A percentile compares a stretch with the other conserved stretches of the same genome.
These are phyloP conservation scores for Apocrypta bakeri DNA, from an alignment of 1,140 invertebrate genomes.

Conservation along the genomic window DNA sequence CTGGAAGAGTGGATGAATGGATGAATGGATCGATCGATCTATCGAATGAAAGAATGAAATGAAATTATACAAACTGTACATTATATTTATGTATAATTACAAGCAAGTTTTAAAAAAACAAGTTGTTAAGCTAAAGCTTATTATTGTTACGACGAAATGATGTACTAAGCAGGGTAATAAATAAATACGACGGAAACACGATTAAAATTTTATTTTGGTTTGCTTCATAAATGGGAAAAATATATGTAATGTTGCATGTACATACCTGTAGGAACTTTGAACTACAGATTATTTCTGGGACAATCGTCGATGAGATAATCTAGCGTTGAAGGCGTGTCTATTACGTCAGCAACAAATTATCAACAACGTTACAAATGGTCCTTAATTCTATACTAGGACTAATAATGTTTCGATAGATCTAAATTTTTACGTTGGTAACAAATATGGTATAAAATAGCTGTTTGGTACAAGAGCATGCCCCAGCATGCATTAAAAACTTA, in stretches of 20 bases:
- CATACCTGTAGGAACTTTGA: constrained; percentile 73
- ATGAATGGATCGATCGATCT: too few species aligned
- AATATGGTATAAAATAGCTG: constrained; percentile 69
- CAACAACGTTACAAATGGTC: constrained; percentile 53
- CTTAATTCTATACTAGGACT: constrained; percentile 62
- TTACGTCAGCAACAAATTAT: constrained; percentile 48
- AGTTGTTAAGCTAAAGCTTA: too few species aligned
- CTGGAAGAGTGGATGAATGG: too few species aligned
- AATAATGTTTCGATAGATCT: constrained; percentile 63
- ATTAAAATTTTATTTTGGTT: constrained; percentile 72
- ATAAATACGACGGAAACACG: constrained; percentile 43
- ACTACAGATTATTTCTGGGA: constrained; percentile 67
- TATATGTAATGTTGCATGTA: constrained; percentile 69
- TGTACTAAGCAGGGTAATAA: constrained; percentile 4
- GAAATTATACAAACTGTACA: too few species aligned
- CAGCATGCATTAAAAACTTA: constrained; percentile 44
- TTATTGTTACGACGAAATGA: too few species aligned
- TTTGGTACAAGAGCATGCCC: constrained; percentile 51
- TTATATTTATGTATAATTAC: too few species aligned
- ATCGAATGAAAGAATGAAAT: too few species aligned
- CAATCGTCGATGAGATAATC: constrained; percentile 56
- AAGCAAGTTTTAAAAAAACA: too few species aligned
- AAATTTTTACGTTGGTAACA: constrained; percentile 69
- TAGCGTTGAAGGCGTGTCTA: constrained; percentile 28
- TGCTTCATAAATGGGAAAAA: constrained; percentile 71